These are phyloP conservation scores for Temnothorax ravouxi DNA, from an alignment of 2,888 invertebrate genomes.

Conservation along the genomic window DNA sequence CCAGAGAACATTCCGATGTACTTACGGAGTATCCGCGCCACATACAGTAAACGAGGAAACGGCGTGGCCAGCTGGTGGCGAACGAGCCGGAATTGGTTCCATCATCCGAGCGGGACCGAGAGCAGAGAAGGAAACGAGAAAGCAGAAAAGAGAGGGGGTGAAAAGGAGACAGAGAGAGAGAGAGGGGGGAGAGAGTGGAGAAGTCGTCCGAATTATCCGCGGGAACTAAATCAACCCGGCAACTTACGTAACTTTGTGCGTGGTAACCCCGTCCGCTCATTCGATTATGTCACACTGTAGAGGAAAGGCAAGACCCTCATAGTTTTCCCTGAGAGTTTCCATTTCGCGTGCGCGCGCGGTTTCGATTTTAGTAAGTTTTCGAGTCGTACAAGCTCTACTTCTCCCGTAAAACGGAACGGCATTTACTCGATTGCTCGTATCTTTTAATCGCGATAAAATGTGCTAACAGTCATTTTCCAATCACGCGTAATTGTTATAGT, in stretches of 20 bases:
- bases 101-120: constrained; percentile 55
- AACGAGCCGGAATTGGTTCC: constrained; percentile 68
- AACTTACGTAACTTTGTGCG: constrained; percentile 60
- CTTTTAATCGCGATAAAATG: constrained; percentile 22
- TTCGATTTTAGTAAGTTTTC: constrained; percentile 49
- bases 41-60: constrained; percentile 58
- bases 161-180: background rate
- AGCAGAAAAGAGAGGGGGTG: background rate
- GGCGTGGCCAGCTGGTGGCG: constrained; percentile 66
- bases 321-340: constrained; percentile 52
- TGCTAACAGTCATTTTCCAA: constrained; percentile 5
- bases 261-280: constrained; percentile 54
- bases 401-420: background rate
- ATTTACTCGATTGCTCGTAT: constrained; percentile 31
- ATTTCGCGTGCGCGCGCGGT: constrained; percentile 31
- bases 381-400: background rate
- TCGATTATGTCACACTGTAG: constrained; percentile 52
- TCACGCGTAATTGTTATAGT: background rate
- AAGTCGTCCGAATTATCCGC: constrained; percentile 62
- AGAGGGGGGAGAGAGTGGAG: constrained; percentile 12
- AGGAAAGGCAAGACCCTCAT: constrained; percentile 32
- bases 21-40: constrained; percentile 50
- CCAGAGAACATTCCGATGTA: constrained; percentile 64
- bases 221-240: constrained; percentile 59
- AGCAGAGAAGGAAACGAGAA: background rate